phyloP scores from a whole-genome alignment of 2,113 vertebrate species.

The Hydropotes inermis region DNA sequence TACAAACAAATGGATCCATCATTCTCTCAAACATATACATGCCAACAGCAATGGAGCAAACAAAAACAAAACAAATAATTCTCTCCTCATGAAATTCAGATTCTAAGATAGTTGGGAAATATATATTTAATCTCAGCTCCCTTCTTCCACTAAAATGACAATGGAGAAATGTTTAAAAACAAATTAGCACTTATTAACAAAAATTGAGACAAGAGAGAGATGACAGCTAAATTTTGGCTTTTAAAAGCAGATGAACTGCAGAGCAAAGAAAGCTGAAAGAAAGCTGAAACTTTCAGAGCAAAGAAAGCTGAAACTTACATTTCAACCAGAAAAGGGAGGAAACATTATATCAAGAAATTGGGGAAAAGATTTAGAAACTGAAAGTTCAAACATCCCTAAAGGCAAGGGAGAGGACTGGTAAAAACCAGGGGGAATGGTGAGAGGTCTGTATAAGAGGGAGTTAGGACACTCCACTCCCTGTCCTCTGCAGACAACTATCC shows the following conservation, averaged over 20 bases:
- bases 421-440: neutral
- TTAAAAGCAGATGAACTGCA: neutral
- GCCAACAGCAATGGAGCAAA: neutral
- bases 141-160: neutral
- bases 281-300: neutral
- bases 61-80: neutral
- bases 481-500: neutral
- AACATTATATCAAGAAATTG: neutral
- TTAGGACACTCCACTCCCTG: neutral
- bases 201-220: neutral
- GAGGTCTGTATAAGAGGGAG: neutral
- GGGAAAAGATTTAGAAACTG: neutral
- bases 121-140: neutral
- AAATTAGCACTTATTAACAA: neutral
- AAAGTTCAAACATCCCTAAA: neutral
- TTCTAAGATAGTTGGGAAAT: neutral
- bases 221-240: neutral
- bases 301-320: neutral
- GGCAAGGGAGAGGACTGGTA: neutral
- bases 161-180: neutral
- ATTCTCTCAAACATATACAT: neutral
- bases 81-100: neutral
- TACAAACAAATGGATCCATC: neutral
- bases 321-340: neutral
- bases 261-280: neutral